These are phyloP conservation scores for Limenitis camilla DNA, from an alignment of 2,888 invertebrate species.

Conservation along the genomic window DNA sequence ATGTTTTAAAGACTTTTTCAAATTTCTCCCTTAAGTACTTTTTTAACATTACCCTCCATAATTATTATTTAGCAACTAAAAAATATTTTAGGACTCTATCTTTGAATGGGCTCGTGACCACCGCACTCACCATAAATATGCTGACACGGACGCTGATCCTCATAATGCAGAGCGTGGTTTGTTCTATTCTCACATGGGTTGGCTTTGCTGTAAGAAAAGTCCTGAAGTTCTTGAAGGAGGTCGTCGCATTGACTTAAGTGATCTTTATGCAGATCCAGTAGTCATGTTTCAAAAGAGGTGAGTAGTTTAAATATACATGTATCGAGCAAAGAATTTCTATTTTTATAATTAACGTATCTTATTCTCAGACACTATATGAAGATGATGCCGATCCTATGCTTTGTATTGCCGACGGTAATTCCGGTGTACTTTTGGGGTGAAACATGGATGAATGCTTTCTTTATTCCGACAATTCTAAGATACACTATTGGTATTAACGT, in stretches of 20 bases:
- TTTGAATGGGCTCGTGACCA: constrained; percentile 82
- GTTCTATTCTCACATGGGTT: constrained; percentile 96
- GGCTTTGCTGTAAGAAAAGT: constrained; percentile 91
- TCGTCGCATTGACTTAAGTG: constrained; percentile 85
- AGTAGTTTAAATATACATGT: constrained; percentile 29
- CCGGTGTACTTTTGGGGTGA: constrained; percentile 88
- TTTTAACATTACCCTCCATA: too few relatives aligned
- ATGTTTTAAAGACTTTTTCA: background rate
- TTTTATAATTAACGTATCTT: background rate
- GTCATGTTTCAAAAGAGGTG: constrained; percentile 93
- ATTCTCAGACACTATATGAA: constrained; percentile 78
- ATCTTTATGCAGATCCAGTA: constrained; percentile 87
- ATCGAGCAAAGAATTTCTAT: background rate
- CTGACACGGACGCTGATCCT: constrained; percentile 91
- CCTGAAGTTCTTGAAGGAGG: constrained; percentile 89
- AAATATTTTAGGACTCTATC: constrained; percentile 69
- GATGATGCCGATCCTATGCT: constrained; percentile 85
- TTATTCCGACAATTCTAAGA: constrained; percentile 82
- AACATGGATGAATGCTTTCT: constrained; percentile 81
- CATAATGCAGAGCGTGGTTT: constrained; percentile 92
- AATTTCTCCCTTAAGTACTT: background rate
- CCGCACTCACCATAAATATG: constrained; percentile 91
- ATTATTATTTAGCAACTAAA: too few relatives aligned
- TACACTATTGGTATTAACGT: constrained; percentile 86
- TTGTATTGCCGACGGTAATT: constrained; percentile 85